Percentiles rank a stretch among this genome's conserved stretches.
Evolutionary conservation across 2,113 vertebrate genomes (phyloP).

Genomic region (Picathartes gymnocephalus): DNA sequence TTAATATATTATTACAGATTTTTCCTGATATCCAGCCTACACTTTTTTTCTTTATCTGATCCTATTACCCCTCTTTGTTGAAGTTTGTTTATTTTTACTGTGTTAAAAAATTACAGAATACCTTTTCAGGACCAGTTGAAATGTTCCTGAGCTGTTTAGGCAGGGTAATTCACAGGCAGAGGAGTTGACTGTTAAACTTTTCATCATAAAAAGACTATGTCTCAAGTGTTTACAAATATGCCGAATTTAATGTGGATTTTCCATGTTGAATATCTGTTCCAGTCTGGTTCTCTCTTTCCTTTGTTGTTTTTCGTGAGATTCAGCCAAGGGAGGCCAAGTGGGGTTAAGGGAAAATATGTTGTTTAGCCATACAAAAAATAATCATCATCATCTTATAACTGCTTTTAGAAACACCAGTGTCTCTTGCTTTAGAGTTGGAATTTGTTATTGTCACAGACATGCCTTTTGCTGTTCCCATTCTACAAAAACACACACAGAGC

Average conservation of each 20-base stretch:
- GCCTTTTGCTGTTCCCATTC: background rate
- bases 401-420: background rate
- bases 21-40: constrained; percentile 33
- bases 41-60: constrained; percentile 49
- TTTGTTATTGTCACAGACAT: background rate
- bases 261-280: background rate
- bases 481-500: background rate
- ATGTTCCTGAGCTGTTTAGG: background rate
- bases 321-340: constrained; percentile 37
- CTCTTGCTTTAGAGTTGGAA: background rate
- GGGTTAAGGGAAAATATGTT: constrained; percentile 62
- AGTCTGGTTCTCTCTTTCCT: constrained; percentile 5
- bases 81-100: constrained; percentile 3
- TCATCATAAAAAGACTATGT: background rate
- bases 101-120: constrained; percentile 2
- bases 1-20: constrained; percentile 49
- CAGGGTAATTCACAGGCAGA: background rate
- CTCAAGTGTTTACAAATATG: background rate
- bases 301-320: constrained; percentile 34
- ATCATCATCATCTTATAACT: constrained; percentile 2
- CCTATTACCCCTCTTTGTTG: background rate
- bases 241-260: background rate
- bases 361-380: constrained; percentile 43
- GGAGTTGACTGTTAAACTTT: background rate
- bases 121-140: background rate